A percentile compares a stretch with the other conserved stretches of the same genome.
Evolutionary conservation across 2,113 vertebrate species (phyloP).

Genomic region (Malurus cyaneus): DNA sequence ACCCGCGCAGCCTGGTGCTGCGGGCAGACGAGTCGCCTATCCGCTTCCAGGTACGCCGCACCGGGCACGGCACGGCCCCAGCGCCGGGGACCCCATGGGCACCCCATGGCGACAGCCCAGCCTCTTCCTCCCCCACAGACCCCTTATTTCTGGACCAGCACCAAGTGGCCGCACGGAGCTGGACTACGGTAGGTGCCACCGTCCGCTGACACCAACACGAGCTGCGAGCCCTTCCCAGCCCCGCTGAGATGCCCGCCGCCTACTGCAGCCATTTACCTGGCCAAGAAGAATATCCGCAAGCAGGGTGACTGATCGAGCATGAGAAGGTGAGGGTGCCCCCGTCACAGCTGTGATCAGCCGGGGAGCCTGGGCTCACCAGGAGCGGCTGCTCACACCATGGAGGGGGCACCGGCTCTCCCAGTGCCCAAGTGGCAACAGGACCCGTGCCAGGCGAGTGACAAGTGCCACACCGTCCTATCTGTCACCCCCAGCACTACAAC

Average conservation of each 20-base stretch:
- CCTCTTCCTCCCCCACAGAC: constrained; percentile 68
- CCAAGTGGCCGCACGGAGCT: constrained; percentile 87
- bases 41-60: constrained; percentile 84
- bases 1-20: constrained; percentile 77
- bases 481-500: constrained; percentile 72
- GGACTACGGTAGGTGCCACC: constrained; percentile 85
- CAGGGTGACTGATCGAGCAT: constrained; percentile 87
- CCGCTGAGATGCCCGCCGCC: neutral
- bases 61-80: accelerated
- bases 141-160: constrained; percentile 92
- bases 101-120: accelerated
- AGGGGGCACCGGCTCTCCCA: neutral
- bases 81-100: accelerated
- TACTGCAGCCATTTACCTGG: constrained; percentile 86
- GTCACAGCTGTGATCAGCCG: neutral
- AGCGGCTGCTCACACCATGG: accelerated
- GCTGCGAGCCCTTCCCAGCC: neutral
- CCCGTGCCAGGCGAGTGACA: accelerated
- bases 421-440: accelerated
- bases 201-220: accelerated
- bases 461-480: accelerated
- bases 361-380: neutral
- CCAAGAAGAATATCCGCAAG: constrained; percentile 93
- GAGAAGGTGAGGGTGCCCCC: constrained; percentile 83
- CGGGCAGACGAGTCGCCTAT: constrained; percentile 83